Conservation (phyloP, 2,888 invertebrate species). For the Drosophila tanythrix region DNA sequence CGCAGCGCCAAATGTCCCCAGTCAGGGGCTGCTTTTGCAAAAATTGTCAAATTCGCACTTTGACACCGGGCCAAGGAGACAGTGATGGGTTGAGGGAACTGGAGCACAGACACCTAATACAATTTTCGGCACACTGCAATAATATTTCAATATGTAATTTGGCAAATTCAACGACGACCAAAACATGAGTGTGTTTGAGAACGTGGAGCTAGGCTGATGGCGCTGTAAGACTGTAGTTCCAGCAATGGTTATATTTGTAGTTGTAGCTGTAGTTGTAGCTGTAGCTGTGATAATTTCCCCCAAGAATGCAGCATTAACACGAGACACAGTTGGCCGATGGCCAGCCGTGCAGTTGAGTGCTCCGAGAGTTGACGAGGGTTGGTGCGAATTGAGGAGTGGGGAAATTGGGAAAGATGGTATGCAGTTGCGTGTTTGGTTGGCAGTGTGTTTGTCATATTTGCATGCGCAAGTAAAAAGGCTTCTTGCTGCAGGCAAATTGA, state of each 20-base stretch:
- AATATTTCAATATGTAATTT: constrained; percentile 81
- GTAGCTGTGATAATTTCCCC: constrained; percentile 82
- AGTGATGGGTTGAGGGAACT: neutral
- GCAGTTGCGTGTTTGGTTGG: constrained; percentile 21
- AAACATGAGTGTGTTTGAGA: constrained; percentile 20
- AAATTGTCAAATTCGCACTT: constrained; percentile 83
- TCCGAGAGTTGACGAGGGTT: constrained; percentile 25
- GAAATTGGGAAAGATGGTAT: constrained; percentile 21
- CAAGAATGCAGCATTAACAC: constrained; percentile 81
- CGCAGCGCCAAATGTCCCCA: constrained; percentile 66
- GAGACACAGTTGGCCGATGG: constrained; percentile 76
- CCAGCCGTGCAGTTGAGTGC: constrained; percentile 51
- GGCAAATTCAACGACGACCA: constrained; percentile 57
- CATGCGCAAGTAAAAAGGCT: constrained; percentile 81
- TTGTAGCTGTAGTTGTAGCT: constrained; percentile 8
- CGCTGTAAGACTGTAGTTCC: constrained; percentile 20
- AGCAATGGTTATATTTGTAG: constrained; percentile 45
- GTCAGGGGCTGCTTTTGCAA: constrained; percentile 43
- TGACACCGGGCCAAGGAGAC: constrained; percentile 20
- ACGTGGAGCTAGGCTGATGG: constrained; percentile 23
- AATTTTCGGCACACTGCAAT: constrained; percentile 75
- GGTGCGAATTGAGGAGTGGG: neutral
- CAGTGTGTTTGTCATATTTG: constrained; percentile 77
- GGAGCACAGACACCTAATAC: constrained; percentile 49
- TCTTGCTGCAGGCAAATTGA: constrained; percentile 80